phyloP scores from a whole-genome alignment of 1,140 invertebrate genomes.

The Drosophila nannoptera region DNA sequence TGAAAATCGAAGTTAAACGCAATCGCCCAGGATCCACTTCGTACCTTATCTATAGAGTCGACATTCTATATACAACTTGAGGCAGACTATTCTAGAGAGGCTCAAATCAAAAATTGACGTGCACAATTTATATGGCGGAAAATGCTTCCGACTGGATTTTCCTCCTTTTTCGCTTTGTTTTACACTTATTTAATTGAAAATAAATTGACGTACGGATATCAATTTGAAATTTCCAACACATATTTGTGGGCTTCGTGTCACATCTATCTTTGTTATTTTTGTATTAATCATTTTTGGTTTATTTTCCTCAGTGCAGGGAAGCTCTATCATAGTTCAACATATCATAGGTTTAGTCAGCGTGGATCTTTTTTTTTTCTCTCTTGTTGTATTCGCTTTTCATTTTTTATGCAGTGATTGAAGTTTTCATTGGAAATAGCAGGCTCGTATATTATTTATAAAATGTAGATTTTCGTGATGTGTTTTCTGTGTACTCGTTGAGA shows the following conservation, averaged over 20 bases:
- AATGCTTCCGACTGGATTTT: too few relatives aligned
- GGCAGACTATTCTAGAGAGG: conserved; percentile 21
- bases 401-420: conserved; percentile 18
- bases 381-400: conserved; percentile 32
- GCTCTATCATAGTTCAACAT: conserved; percentile 12
- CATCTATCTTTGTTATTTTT: conserved; percentile 27
- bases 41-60: conserved; percentile 24
- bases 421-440: conserved; percentile 2
- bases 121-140: conserved; percentile 8
- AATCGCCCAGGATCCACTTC: conserved; percentile 5
- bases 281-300: conserved; percentile 8
- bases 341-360: conserved; percentile 25
- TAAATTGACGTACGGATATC: conserved; percentile 65
- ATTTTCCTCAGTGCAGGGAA: conserved; percentile 4
- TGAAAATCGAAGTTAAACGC: conserved; percentile 17
- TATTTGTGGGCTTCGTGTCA: neutral
- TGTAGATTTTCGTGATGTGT: conserved; percentile 18
- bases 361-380: conserved; percentile 24
- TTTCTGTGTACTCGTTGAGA: conserved; percentile 32
- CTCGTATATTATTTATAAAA: conserved; percentile 3
- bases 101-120: conserved; percentile 63
- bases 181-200: conserved; percentile 63
- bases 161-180: neutral
- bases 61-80: conserved; percentile 55
- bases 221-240: conserved; percentile 48